A percentile compares a stretch with the other conserved stretches of the same genome.
These are phyloP conservation scores for Aythya baeri DNA, from an alignment of 2,113 vertebrate species.

Conservation along the genomic window DNA sequence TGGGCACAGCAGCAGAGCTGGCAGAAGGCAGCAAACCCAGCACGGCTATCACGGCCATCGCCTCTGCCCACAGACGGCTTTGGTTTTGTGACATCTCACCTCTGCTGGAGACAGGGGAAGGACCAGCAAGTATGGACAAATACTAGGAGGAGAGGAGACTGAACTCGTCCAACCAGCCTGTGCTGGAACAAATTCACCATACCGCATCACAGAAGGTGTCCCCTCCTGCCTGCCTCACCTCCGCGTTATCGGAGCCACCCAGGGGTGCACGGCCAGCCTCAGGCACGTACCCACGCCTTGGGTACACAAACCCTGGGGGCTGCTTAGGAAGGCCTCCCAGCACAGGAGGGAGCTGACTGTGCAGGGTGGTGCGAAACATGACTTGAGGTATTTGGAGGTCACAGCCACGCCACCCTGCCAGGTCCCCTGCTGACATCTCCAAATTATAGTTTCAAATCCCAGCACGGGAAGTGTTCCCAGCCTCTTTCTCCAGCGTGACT, in stretches of 20 bases:
- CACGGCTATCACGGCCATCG: not conserved
- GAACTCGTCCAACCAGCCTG: not conserved
- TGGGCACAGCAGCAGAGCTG: not conserved
- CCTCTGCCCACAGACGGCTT: not conserved
- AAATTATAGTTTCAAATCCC: not conserved
- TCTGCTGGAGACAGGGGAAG: too few relatives aligned
- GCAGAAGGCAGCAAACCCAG: not conserved
- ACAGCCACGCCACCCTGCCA: not conserved
- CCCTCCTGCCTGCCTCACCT: not conserved
- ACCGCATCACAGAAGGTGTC: not conserved
- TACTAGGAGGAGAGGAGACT: not conserved
- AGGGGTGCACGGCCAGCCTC: not conserved
- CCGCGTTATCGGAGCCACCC: not conserved
- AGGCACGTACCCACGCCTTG: not conserved
- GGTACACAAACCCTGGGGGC: not conserved
- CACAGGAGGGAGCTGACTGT: not conserved
- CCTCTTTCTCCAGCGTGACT: not conserved
- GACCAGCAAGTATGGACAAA: too few relatives aligned
- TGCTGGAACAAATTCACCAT: not conserved
- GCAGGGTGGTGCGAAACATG: not conserved
- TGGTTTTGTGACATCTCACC: not conserved
- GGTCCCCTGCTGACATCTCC: not conserved
- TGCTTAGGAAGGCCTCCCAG: not conserved
- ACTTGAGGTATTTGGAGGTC: not conserved
- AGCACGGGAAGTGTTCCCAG: not conserved